These are phyloP conservation scores for Parnassius glacialis DNA, from an alignment of 2,888 invertebrate genomes.

Conservation along the genomic window DNA sequence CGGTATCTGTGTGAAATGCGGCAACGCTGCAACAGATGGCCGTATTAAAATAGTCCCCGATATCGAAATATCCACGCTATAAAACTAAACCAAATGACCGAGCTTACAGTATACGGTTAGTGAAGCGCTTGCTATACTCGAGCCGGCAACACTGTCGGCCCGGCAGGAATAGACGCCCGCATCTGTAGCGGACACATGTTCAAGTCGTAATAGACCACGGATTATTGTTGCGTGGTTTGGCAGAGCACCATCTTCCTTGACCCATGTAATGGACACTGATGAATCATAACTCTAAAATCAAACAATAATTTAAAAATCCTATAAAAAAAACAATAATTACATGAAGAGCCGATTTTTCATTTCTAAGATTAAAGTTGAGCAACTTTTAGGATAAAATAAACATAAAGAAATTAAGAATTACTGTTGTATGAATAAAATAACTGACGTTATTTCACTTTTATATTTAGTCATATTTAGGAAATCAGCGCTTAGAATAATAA, in stretches of 20 bases:
- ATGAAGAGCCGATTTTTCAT: too few species aligned
- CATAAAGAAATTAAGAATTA: too few species aligned
- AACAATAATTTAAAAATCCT: too few species aligned
- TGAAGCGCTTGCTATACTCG: constrained; percentile 91
- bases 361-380: too few species aligned
- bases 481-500: background rate
- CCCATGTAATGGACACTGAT: constrained; percentile 74
- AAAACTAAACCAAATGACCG: constrained; percentile 58
- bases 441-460: too few species aligned
- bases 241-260: constrained; percentile 69
- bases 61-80: constrained; percentile 65
- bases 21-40: constrained; percentile 88
- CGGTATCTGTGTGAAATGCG: constrained; percentile 92
- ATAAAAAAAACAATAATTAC: too few species aligned
- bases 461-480: too few species aligned
- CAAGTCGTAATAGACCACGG: constrained; percentile 84
- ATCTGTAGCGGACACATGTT: constrained; percentile 90
- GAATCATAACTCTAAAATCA: constrained; percentile 69
- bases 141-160: constrained; percentile 94
- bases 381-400: too few species aligned
- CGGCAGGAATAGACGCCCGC: constrained; percentile 95
- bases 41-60: constrained; percentile 65
- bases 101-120: constrained; percentile 95
- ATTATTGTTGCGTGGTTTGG: constrained; percentile 67
- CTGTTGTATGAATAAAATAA: too few species aligned